A percentile compares a stretch with the other conserved stretches of the same genome.
Conservation (phyloP, 2,113 vertebrate genomes). For the Syngnathus floridae region DNA sequence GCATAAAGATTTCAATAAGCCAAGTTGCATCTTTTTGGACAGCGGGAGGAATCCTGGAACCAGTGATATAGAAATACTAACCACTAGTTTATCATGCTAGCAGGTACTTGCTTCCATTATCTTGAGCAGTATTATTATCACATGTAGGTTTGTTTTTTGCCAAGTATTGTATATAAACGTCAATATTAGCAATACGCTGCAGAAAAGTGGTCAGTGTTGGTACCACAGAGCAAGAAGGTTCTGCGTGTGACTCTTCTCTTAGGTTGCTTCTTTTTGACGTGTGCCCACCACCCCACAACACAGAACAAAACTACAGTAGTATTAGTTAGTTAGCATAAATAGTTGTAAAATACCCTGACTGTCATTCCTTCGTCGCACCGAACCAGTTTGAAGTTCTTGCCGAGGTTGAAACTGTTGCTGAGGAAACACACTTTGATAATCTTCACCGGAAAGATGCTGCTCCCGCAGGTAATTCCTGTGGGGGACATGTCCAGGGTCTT, state of each 20-base stretch:
- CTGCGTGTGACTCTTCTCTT: too few species aligned
- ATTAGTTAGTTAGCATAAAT: background rate
- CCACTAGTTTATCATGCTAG: too few species aligned
- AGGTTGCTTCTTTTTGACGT: too few species aligned
- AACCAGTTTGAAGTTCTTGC: constrained; percentile 94
- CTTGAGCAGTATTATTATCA: too few species aligned
- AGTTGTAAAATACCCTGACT: constrained; percentile 70
- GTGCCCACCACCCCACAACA: background rate
- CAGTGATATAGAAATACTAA: too few species aligned
- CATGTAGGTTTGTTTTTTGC: too few species aligned
- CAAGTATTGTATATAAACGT: too few species aligned
- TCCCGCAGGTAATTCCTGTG: constrained; percentile 37
- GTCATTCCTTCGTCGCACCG: constrained; percentile 82
- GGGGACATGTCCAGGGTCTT: constrained; percentile 45
- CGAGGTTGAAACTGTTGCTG: constrained; percentile 86
- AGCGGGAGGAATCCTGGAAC: too few species aligned
- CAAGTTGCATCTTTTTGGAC: too few species aligned
- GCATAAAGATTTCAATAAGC: too few species aligned
- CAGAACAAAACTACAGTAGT: background rate
- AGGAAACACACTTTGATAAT: constrained; percentile 96
- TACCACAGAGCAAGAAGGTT: background rate
- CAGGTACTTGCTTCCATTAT: too few species aligned
- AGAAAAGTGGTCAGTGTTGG: background rate
- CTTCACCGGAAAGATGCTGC: constrained; percentile 63
- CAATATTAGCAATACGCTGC: background rate